Conservation (phyloP, 2,113 vertebrate species). For the Rhinogobius similis region DNA sequence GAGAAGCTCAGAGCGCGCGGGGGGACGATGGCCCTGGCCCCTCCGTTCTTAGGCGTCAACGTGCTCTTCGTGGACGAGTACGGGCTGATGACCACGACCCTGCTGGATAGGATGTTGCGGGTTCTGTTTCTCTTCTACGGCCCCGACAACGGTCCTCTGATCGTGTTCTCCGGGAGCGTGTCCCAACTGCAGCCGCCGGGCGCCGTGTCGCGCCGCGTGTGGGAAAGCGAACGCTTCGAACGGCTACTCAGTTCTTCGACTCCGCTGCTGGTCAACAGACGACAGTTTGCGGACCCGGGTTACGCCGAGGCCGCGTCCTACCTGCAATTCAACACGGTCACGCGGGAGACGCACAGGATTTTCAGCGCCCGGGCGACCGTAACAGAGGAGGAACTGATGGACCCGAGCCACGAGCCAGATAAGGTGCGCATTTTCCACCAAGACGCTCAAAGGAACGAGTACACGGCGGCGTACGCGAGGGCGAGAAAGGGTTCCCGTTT, state of each 20-base stretch:
- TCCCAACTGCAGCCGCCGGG: constrained; percentile 15
- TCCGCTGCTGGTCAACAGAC: constrained; percentile 13
- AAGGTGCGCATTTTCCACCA: constrained; percentile 13
- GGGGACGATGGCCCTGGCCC: not conserved
- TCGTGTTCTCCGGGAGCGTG: not conserved
- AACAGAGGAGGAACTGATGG: not conserved
- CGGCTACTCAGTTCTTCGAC: not conserved
- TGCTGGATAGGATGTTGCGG: not conserved
- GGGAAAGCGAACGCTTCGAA: constrained; percentile 4
- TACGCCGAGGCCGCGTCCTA: constrained; percentile 2
- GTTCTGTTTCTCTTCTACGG: constrained; percentile 4
- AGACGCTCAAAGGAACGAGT: not conserved
- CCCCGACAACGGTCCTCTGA: not conserved
- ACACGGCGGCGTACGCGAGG: not conserved
- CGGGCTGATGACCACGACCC: not conserved
- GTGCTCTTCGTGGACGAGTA: constrained; percentile 21
- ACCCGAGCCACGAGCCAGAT: not conserved
- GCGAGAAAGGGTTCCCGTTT: fast-evolving
- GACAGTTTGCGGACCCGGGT: constrained; percentile 4
- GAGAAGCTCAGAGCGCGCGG: not conserved
- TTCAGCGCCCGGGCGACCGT: not conserved
- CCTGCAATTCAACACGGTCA: constrained; percentile 24
- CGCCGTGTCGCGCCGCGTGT: fast-evolving
- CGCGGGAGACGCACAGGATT: not conserved
- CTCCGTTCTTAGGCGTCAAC: constrained; percentile 4